Conservation (phyloP, 2,797 vertebrate genomes). For the Mustela erminea region DNA sequence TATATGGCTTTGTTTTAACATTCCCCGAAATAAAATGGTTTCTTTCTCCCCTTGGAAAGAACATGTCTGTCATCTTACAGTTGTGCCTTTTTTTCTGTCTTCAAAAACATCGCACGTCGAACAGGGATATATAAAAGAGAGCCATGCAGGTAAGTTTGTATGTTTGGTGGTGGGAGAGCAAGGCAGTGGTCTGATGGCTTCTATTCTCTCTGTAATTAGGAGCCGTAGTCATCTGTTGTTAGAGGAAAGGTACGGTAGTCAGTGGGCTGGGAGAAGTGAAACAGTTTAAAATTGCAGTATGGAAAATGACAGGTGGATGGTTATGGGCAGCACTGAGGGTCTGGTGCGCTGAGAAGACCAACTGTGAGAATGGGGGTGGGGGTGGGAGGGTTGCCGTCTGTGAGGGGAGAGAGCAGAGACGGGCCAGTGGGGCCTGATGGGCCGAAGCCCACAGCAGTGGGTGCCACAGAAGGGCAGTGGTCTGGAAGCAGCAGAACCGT, state of each 20-base stretch:
- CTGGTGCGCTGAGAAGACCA: rapidly evolving
- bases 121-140: rapidly evolving
- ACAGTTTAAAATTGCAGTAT: not conserved
- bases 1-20: slow-evolving; percentile 90
- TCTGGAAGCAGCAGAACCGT: rapidly evolving
- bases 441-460: too few relatives aligned
- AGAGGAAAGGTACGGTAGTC: not conserved
- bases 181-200: not conserved
- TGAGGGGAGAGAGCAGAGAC: not conserved
- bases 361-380: not conserved
- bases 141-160: not conserved
- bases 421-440: too few relatives aligned
- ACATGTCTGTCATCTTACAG: not conserved
- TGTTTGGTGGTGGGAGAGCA: not conserved
- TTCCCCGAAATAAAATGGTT: slow-evolving; percentile 91
- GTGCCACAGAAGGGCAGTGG: rapidly evolving
- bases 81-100: not conserved
- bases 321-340: rapidly evolving
- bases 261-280: not conserved
- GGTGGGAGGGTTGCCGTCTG: too few relatives aligned
- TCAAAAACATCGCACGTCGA: not conserved
- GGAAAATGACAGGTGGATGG: not conserved
- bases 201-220: not conserved
- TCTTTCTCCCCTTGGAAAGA: slow-evolving; percentile 81
- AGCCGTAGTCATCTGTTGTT: not conserved